Base-by-base conservation (phyloP, 2,888 invertebrate genomes). In the Acleris sparsana region DNA sequence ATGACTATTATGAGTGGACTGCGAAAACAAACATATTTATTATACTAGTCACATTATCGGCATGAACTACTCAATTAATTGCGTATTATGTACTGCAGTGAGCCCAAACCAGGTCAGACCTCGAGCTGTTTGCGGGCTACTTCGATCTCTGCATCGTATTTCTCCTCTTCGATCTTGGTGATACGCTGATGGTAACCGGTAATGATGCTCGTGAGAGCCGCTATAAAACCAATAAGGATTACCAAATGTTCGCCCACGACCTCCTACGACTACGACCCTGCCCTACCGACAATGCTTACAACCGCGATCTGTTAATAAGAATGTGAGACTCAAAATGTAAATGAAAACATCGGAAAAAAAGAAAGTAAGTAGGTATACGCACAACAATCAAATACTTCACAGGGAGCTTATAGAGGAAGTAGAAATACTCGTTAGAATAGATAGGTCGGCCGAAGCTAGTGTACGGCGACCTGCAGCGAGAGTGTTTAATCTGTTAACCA, bases 91-190 rank as follows among this genome's bases (percentile, higher is more conserved):
- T 83, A 79, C 82, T 79, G 80, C 78, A 79, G 76, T 80, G 85
- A 82, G 85, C 82, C 82, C 84, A 89, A 90, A 89, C 85, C 88
- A 86, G 82, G 86, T 85, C 94, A 94, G 95, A 99, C 99, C 97
- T 99, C 98, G 92, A 96, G 95, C 90, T 97, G 97, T 96, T 97
- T 99, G 94, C 96, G 96, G 93, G 97, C 95, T 93, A 99, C 98
- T 94, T 97, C 97, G 94, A 96, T 95, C 94, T 99, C 99, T 94
- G 98, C 96, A 95, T 99, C 99, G 95, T 97, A 99, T 95, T 99
- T 99, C 94, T 96, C 95, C 89, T 96, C 96, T 93, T 98, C 97
- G 89, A 98, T 95, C 83, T 94, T 93, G 88, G 87, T 93, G 93
- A 97, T 96, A 93, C 96, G 96, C 85, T 95, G 94, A 93, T 98